A percentile compares a stretch with the other conserved stretches of the same genome.
These are phyloP conservation scores for Ceratitis capitata DNA, from an alignment of 1,140 invertebrate genomes.

Conservation along the genomic window DNA sequence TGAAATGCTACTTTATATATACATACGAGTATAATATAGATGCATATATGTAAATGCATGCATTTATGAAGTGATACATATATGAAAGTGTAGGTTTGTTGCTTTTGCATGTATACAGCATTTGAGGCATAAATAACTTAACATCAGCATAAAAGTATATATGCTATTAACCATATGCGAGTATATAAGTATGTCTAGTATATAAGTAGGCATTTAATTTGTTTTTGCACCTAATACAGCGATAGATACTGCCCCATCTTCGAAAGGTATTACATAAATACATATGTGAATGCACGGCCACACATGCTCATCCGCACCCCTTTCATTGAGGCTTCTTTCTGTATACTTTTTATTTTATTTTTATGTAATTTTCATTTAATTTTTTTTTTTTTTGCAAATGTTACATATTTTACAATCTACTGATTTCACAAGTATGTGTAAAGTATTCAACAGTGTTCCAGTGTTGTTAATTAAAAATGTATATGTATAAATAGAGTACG, in stretches of 20 bases:
- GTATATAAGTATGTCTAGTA: background rate
- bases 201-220: no score
- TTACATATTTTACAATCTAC: background rate
- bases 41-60: no score
- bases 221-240: background rate
- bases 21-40: no score
- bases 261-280: background rate
- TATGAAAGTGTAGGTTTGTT: background rate
- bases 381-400: background rate
- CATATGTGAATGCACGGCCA: background rate
- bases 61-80: no score
- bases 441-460: background rate
- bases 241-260: background rate
- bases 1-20: background rate
- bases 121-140: background rate
- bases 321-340: background rate
- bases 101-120: background rate
- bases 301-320: background rate
- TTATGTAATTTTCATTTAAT: background rate
- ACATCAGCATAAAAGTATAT: background rate
- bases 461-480: constrained; percentile 20
- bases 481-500: background rate
- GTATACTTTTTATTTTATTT: background rate
- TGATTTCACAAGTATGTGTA: background rate
- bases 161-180: background rate